Conservation (phyloP, 2,113 vertebrate species). For the Isichthys henryi region DNA sequence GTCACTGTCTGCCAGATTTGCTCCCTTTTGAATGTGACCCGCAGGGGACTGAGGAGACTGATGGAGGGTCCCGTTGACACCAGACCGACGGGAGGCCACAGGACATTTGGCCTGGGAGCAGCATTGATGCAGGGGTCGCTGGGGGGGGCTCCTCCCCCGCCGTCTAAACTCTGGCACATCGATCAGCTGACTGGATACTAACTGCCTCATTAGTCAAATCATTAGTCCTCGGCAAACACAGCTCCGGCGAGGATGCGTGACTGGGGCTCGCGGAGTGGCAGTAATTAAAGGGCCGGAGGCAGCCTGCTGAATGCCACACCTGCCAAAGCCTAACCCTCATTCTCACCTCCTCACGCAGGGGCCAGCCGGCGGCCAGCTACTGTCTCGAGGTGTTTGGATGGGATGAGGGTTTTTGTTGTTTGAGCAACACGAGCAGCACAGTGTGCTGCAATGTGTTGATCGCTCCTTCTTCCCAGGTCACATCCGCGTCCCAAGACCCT, state of each 20-base stretch:
- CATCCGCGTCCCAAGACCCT: not conserved
- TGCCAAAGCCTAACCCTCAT: slow-evolving; percentile 25
- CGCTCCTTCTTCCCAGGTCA: not conserved
- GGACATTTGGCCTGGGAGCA: slow-evolving; percentile 14
- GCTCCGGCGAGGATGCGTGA: slow-evolving; percentile 71
- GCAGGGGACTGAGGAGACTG: slow-evolving; percentile 30
- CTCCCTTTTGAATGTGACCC: slow-evolving; percentile 32
- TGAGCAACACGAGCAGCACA: slow-evolving; percentile 18
- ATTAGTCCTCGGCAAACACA: slow-evolving; percentile 73
- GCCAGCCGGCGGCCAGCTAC: slow-evolving; percentile 54
- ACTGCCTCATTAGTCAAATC: slow-evolving; percentile 90
- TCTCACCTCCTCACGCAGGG: slow-evolving; percentile 22
- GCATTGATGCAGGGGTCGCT: not conserved
- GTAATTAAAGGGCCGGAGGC: slow-evolving; percentile 73
- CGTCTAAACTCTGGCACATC: slow-evolving; percentile 54
- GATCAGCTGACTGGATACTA: slow-evolving; percentile 76
- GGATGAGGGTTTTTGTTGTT: slow-evolving; percentile 36
- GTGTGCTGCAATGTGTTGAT: not conserved
- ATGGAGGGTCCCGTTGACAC: slow-evolving; percentile 16
- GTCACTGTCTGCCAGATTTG: slow-evolving; percentile 58
- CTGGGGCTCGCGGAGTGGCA: slow-evolving; percentile 67
- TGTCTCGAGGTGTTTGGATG: slow-evolving; percentile 31
- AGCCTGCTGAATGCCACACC: slow-evolving; percentile 56
- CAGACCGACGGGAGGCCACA: slow-evolving; percentile 15
- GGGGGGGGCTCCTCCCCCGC: slow-evolving; percentile 6